Base-by-base conservation (phyloP, 2,797 vertebrate genomes). In the Garrulus glandarius region DNA sequence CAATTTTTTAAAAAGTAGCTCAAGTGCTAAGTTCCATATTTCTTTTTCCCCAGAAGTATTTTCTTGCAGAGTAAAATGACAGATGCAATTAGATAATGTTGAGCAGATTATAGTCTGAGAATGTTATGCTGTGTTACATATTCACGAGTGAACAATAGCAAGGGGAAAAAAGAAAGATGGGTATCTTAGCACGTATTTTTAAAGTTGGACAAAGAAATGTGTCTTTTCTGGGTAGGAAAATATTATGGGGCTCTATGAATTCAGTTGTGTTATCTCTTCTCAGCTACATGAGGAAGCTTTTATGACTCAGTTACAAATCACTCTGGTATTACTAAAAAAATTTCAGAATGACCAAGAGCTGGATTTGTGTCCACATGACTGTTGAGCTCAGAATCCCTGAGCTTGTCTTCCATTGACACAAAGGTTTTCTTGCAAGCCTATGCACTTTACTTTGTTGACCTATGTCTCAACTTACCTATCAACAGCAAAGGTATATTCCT, bases 61-160 rank as follows among this genome's bases (percentile, higher is more conserved):
- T 94, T 94, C 96, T 85, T 96, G 67, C 88, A 13, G 78, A 95
- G 87, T 94, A 83, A 96, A 95, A 95, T 97, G 95, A 89, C 92
- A 96, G 95, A 94, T 89, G 91, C 95, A 94, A 95, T 97, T 96
- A 96, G 94, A 93, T 95, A 96, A 96, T 92, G 80, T 79, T 84
- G 95, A 97, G 47, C 65, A 94, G 86, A 96, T 96, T 95, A 92
- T 85, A 92, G 93, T 87, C 89, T 88, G 77, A 94, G 85, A 92
- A 82, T 90, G 93, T 89, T 96, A 91, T 85, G 77, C 94, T 84
- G 57, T 87, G 84, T 92, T 93, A 96, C 75, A 93, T 89, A 95
- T 95, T 97, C 96, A 96, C 49, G 0, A 94, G 77, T 71, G 96
- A 97, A 96, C 96, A 96, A 93, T 95, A 95, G 94, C 47, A 49